Conservation (phyloP, 2,113 vertebrate genomes). For the Phalacrocorax brasilianus region DNA sequence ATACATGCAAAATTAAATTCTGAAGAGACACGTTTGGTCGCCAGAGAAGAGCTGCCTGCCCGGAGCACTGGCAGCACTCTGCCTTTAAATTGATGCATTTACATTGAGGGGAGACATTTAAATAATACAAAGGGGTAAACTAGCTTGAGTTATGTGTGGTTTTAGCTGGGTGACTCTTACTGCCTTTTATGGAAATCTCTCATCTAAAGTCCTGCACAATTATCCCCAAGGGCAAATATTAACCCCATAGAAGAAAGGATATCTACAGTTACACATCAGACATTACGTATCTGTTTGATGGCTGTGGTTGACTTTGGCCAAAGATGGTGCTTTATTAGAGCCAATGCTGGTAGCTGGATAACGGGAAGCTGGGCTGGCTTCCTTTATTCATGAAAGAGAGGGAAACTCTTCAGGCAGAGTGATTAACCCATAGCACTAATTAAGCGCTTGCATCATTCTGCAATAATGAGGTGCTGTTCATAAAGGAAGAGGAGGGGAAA, state of each 20-base stretch:
- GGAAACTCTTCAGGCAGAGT: neutral
- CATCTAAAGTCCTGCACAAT: constrained; percentile 55
- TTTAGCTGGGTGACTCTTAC: constrained; percentile 56
- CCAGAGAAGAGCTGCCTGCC: neutral
- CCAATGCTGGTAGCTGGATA: neutral
- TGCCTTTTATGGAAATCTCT: constrained; percentile 65
- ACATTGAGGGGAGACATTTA: constrained; percentile 49
- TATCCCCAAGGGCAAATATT: constrained; percentile 50
- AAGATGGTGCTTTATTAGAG: neutral
- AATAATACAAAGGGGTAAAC: constrained; percentile 68
- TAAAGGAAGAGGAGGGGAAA: neutral
- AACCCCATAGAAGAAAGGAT: constrained; percentile 32
- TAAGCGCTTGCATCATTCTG: neutral
- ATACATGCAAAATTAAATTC: neutral
- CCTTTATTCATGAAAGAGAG: neutral
- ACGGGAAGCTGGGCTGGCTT: neutral
- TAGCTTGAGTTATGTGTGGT: constrained; percentile 57
- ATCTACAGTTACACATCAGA: constrained; percentile 21
- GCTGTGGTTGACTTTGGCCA: constrained; percentile 15
- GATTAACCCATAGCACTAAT: constrained; percentile 21
- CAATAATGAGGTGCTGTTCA: neutral
- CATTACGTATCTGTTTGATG: constrained; percentile 3
- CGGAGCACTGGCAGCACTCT: neutral
- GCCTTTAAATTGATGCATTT: constrained; percentile 46
- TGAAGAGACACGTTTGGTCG: neutral